Conservation (phyloP, 2,888 invertebrate genomes). For the Papilio elwesi region DNA sequence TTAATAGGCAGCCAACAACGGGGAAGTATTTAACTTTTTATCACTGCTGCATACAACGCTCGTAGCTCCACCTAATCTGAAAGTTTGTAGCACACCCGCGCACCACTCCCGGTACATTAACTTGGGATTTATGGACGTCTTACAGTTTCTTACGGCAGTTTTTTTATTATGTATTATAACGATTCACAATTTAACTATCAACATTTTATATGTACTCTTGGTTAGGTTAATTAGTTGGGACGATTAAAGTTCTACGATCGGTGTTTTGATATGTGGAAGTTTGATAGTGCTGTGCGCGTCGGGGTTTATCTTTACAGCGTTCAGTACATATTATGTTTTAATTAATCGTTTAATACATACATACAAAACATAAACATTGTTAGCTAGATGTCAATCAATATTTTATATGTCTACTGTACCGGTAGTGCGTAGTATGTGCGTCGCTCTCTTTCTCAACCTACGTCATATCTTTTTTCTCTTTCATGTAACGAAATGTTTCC, state of each 20-base stretch:
- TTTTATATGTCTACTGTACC: too few relatives aligned
- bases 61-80: constrained; percentile 43
- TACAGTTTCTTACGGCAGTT: constrained; percentile 54
- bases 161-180: constrained; percentile 72
- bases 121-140: constrained; percentile 67
- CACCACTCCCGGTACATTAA: constrained; percentile 51
- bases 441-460: too few relatives aligned
- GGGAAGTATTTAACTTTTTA: constrained; percentile 47
- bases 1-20: constrained; percentile 28
- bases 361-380: too few relatives aligned
- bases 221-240: constrained; percentile 73
- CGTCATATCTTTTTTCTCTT: too few relatives aligned
- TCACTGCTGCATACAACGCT: constrained; percentile 47
- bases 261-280: constrained; percentile 52
- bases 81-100: constrained; percentile 45
- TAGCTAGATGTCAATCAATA: too few relatives aligned
- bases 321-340: constrained; percentile 7
- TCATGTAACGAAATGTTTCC: not conserved
- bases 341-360: too few relatives aligned
- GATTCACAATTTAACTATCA: constrained; percentile 64
- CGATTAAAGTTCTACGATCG: constrained; percentile 66
- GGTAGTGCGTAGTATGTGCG: too few relatives aligned
- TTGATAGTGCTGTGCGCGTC: constrained; percentile 27
- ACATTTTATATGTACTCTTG: constrained; percentile 63
- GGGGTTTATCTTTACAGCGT: not conserved